These are phyloP conservation scores for Hylaeus volcanicus DNA, from an alignment of 1,140 invertebrate species.

Conservation along the genomic window DNA sequence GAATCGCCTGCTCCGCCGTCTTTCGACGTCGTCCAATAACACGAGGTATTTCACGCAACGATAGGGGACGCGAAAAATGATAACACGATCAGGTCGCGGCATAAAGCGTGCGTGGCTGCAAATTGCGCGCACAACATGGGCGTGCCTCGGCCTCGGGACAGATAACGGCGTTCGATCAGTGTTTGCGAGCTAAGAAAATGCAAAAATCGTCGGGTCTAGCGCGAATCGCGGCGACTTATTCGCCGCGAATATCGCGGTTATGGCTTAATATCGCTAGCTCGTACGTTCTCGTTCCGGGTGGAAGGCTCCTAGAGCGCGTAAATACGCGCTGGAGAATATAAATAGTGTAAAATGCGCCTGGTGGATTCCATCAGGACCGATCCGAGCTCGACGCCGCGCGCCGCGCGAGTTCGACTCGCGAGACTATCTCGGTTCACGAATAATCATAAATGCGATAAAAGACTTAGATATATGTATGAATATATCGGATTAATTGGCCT, in stretches of 20 bases:
- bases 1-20: neutral
- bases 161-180: constrained; percentile 17
- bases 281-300: constrained; percentile 44
- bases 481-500: too few relatives aligned
- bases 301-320: constrained; percentile 7
- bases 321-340: constrained; percentile 17
- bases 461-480: too few relatives aligned
- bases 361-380: constrained; percentile 10
- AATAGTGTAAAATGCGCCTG: constrained; percentile 11
- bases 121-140: neutral
- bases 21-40: constrained; percentile 1
- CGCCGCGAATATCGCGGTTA: constrained; percentile 39
- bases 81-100: neutral
- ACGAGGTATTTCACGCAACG: neutral
- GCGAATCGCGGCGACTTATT: constrained; percentile 7
- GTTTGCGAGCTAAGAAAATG: constrained; percentile 23
- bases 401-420: too few relatives aligned
- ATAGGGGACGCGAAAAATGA: constrained; percentile 1
- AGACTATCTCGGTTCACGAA: too few relatives aligned
- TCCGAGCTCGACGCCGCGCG: neutral
- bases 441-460: too few relatives aligned
- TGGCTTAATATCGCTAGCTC: constrained; percentile 52
- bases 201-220: neutral
- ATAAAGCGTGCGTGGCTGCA: neutral
- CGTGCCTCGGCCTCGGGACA: neutral